Evolutionary conservation across 2,888 invertebrate genomes (phyloP), one percentile per base, ranked within the genome.

Genomic region (Melieria omissa): DNA sequence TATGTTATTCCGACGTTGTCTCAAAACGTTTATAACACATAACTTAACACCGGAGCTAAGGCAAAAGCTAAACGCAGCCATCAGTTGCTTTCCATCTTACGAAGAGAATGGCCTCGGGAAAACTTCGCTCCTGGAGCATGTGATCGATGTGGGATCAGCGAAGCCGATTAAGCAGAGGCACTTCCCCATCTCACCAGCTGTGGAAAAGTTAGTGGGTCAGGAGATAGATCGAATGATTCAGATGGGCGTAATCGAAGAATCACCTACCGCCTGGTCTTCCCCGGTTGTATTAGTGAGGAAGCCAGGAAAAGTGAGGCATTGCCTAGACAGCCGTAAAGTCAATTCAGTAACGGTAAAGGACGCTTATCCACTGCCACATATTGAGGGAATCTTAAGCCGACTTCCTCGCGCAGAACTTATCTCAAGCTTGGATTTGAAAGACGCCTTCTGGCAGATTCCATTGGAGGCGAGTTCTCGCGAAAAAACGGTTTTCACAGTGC

Each of bases 361-460:
- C 41, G 68, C 73, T 3, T 73, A 66, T 52, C 70, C 73, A n/a
- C 46, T 70, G 10, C 73, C 73, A 41, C 66, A 49, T 45, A 71
- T 73, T 8, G 73, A 73, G 5, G 68, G 68, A 5, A 61, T 71
- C 57, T 52, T 45, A 45, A 62, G 68, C 16, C 8, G 61, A 16
- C n/a, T n/a, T n/a, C n/a, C n/a, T n/a, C n/a, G n/a, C n/a, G n/a
- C n/a, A n/a, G n/a, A n/a, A n/a, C n/a, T n/a, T n/a, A n/a, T n/a
- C n/a, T n/a, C n/a, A n/a, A n/a, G n/a, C n/a, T n/a, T n/a, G n/a
- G n/a, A n/a, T n/a, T n/a, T n/a, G n/a, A n/a, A n/a, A n/a, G n/a
- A n/a, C n/a, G n/a, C n/a, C n/a, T n/a, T n/a, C n/a, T n/a, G n/a
- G n/a, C n/a, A n/a, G n/a, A n/a, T n/a, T n/a, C n/a, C n/a, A n/a